Percentiles rank a stretch among this genome's conserved stretches.
These are phyloP conservation scores for Perizoma flavofasciatum DNA, from an alignment of 2,888 invertebrate species.

Conservation along the genomic window DNA sequence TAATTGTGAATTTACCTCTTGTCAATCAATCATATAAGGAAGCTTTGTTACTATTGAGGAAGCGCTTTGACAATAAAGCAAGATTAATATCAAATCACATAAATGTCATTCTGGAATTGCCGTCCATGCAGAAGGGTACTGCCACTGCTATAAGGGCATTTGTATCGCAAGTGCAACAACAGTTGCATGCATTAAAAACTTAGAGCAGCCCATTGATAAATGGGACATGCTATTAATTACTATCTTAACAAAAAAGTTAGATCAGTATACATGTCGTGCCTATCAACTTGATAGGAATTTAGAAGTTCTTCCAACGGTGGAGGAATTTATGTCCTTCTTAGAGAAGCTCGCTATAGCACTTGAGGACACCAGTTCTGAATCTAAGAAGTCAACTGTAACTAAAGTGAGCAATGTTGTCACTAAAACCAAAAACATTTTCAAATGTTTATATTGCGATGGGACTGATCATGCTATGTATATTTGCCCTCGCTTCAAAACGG, in stretches of 20 bases:
- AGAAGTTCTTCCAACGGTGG: slow-evolving; percentile 22
- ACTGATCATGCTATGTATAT: slow-evolving; percentile 10
- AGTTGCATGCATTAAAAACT: slow-evolving; percentile 24
- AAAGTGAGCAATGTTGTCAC: slow-evolving; percentile 19
- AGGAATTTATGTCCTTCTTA: slow-evolving; percentile 24
- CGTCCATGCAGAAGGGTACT: slow-evolving; percentile 29
- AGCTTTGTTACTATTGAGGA: slow-evolving; percentile 1
- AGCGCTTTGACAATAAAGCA: slow-evolving; percentile 7
- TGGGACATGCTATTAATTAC: slow-evolving; percentile 11
- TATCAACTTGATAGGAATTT: slow-evolving; percentile 20
- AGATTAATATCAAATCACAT: slow-evolving; percentile 7
- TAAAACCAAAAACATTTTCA: slow-evolving; percentile 3
- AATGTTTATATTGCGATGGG: slow-evolving; percentile 4
- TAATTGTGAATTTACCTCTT: slow-evolving; percentile 3
- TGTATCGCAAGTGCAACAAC: slow-evolving; percentile 27
- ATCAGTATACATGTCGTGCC: slow-evolving; percentile 5
- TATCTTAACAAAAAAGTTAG: slow-evolving; percentile 7
- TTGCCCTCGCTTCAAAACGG: slow-evolving; percentile 15
- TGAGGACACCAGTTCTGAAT: slow-evolving; percentile 20
- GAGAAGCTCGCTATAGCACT: slow-evolving; percentile 29
- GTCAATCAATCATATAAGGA: slow-evolving; percentile 5
- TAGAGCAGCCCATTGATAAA: slow-evolving; percentile 11
- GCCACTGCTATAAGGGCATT: slow-evolving; percentile 32
- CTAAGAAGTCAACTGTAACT: slow-evolving; percentile 1
- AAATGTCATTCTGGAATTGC: slow-evolving; percentile 3